phyloP scores from a whole-genome alignment of 2,113 vertebrate species.

The Limanda limanda region DNA sequence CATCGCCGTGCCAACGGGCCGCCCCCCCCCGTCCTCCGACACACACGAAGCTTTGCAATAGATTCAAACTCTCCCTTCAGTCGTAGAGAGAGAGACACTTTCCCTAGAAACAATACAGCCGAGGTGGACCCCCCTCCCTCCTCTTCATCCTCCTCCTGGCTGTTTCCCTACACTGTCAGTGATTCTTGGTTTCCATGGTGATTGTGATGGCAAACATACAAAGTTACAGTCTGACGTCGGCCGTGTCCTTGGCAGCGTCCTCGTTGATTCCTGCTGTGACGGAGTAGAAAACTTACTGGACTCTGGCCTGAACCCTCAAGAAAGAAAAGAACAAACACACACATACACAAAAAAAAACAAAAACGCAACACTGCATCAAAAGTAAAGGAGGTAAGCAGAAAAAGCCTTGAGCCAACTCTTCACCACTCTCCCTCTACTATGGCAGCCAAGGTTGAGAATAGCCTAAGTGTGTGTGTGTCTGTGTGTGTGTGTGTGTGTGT shows the following conservation, averaged over 20 bases:
- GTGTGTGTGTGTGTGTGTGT: constrained; percentile 25
- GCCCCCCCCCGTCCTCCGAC: constrained; percentile 55
- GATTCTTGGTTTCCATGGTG: constrained; percentile 72
- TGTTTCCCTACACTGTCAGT: constrained; percentile 47
- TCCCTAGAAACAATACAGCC: constrained; percentile 52
- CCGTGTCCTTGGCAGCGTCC: constrained; percentile 62
- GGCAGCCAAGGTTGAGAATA: constrained; percentile 62
- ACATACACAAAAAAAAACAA: constrained; percentile 23
- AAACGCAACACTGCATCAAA: constrained; percentile 71
- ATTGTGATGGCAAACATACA: constrained; percentile 74
- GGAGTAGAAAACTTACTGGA: constrained; percentile 60
- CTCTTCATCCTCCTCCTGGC: constrained; percentile 8
- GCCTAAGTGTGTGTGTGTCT: constrained; percentile 37
- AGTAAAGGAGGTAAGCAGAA: constrained; percentile 79
- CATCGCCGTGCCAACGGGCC: constrained; percentile 68
- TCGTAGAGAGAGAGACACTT: constrained; percentile 42
- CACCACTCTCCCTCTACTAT: constrained; percentile 58
- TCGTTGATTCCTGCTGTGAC: constrained; percentile 61
- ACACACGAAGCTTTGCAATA: constrained; percentile 78
- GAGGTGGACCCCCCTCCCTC: constrained; percentile 51
- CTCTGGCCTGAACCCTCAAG: constrained; percentile 68
- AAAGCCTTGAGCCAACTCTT: constrained; percentile 64
- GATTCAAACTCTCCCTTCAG: constrained; percentile 66
- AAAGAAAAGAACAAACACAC: constrained; percentile 63
- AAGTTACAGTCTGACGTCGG: constrained; percentile 56